A percentile compares a stretch with the other conserved stretches of the same genome.
phyloP scores from a whole-genome alignment of 2,888 invertebrate genomes.

The Drosophila siamana region DNA sequence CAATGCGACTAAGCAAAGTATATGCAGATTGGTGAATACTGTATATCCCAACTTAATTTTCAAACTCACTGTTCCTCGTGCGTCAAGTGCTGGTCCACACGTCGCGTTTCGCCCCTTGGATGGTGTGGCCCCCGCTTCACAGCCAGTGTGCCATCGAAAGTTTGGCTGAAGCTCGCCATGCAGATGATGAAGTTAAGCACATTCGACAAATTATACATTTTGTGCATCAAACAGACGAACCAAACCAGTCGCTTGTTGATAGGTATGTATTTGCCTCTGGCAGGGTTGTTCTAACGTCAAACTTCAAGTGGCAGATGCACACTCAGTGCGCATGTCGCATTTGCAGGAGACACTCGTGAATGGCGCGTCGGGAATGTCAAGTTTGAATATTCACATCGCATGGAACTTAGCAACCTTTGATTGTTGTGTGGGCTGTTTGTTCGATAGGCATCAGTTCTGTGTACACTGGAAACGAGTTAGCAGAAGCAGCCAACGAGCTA shows the following conservation, averaged over 20 bases:
- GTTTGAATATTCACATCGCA: constrained; percentile 1
- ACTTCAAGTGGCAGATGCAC: constrained; percentile 30
- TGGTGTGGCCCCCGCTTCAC: constrained; percentile 89
- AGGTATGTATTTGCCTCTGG: constrained; percentile 15
- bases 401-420: constrained; percentile 55
- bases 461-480: constrained; percentile 19
- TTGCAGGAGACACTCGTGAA: neutral
- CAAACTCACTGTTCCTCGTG: constrained; percentile 91
- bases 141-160: constrained; percentile 62
- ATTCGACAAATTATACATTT: constrained; percentile 81
- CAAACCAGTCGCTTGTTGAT: constrained; percentile 37
- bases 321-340: constrained; percentile 34
- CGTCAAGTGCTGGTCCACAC: constrained; percentile 88
- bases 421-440: constrained; percentile 48
- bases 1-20: constrained; percentile 88
- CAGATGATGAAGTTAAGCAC: constrained; percentile 80
- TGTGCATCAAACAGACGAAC: constrained; percentile 30
- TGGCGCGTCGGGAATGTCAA: neutral
- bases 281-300: neutral
- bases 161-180: constrained; percentile 78
- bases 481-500: constrained; percentile 11
- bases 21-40: neutral
- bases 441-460: constrained; percentile 57
- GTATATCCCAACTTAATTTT: neutral
- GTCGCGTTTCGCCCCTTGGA: constrained; percentile 88